A percentile compares a stretch with the other conserved stretches of the same genome.
Evolutionary conservation across 2,888 invertebrate species (phyloP).

Genomic region (Trichopoda pennipes): DNA sequence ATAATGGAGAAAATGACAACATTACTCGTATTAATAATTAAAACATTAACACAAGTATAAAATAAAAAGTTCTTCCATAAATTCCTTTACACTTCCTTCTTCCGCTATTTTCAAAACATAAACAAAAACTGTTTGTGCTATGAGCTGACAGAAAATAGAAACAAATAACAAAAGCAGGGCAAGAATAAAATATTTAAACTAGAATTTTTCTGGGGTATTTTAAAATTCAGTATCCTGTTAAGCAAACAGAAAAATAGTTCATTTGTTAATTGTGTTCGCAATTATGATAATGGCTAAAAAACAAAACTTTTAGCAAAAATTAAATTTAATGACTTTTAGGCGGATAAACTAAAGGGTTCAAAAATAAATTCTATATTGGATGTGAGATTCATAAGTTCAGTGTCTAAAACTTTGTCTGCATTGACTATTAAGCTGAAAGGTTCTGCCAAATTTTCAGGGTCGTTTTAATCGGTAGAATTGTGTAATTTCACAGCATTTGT

Average conservation of each 20-base stretch:
- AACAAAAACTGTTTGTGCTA: constrained; percentile 5
- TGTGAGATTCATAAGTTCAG: no score
- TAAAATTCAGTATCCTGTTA: constrained; percentile 33
- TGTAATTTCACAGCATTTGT: no score
- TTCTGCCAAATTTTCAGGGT: no score
- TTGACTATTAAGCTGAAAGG: no score
- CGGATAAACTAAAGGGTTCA: no score
- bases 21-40: constrained; percentile 30
- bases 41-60: constrained; percentile 19
- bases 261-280: neutral
- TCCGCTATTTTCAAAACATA: neutral
- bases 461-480: no score
- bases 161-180: neutral
- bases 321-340: neutral
- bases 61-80: neutral
- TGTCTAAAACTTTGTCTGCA: no score
- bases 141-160: neutral
- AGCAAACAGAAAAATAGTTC: neutral
- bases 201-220: constrained; percentile 9
- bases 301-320: neutral
- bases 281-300: neutral
- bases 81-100: constrained; percentile 21
- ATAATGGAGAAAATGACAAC: constrained; percentile 7
- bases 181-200: constrained; percentile 11
- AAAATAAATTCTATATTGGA: no score